These are phyloP conservation scores for Sebastes melanostomus DNA, from an alignment of 2,797 vertebrate species.

Conservation along the genomic window DNA sequence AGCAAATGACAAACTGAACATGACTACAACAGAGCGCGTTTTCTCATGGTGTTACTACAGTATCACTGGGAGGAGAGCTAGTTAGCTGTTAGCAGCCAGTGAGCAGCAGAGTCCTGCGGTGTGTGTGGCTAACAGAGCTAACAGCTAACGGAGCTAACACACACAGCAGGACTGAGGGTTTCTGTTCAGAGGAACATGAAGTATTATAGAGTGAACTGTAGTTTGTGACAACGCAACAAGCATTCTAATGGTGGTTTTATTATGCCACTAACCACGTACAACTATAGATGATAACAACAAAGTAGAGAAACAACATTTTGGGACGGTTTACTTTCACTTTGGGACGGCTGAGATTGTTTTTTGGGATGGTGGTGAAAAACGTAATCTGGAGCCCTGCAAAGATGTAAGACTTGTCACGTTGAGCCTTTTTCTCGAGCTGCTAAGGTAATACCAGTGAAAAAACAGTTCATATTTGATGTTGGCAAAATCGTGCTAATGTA, in stretches of 20 bases:
- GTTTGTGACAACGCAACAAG: not conserved
- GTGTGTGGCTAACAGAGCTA: not conserved
- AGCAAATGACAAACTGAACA: not conserved
- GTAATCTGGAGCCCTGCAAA: not conserved
- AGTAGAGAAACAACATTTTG: not conserved
- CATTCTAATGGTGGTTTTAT: not conserved
- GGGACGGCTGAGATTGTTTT: not conserved
- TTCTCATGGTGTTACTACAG: not conserved
- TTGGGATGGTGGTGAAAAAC: not conserved
- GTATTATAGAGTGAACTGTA: not conserved
- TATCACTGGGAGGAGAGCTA: not conserved
- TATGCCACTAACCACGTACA: not conserved
- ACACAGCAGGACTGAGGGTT: not conserved
- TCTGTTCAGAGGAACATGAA: not conserved
- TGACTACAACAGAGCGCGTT: not conserved
- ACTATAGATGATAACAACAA: not conserved
- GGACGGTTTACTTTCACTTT: not conserved
- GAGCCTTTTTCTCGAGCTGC: not conserved
- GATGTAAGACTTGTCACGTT: not conserved
- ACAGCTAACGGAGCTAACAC: not conserved
- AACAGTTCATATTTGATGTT: constrained; percentile 3
- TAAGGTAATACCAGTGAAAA: not conserved
- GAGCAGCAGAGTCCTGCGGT: not conserved
- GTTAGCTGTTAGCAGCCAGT: not conserved
- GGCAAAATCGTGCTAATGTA: constrained; percentile 28